These are phyloP conservation scores for Poeciliopsis infans DNA, from an alignment of 2,797 vertebrate genomes.

Conservation along the genomic window DNA sequence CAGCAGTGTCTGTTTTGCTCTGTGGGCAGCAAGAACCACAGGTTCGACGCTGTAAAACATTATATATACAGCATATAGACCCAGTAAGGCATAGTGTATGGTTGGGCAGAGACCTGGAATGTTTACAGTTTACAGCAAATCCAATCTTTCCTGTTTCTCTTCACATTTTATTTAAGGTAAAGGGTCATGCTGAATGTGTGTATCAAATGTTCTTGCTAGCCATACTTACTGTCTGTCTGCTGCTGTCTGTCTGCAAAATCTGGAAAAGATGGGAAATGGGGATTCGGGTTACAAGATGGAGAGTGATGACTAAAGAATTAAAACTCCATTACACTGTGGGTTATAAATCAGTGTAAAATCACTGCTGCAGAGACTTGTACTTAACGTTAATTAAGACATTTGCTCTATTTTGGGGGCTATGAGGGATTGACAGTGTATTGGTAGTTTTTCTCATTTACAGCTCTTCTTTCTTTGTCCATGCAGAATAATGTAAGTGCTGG, in stretches of 20 bases:
- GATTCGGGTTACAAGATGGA: constrained; percentile 53
- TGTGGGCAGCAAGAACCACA: constrained; percentile 72
- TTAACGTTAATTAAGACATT: constrained; percentile 23
- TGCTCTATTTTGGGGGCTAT: constrained; percentile 8
- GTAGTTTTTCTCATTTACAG: constrained; percentile 1
- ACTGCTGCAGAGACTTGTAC: constrained; percentile 26
- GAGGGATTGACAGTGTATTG: neutral
- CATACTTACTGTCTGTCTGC: constrained; percentile 34
- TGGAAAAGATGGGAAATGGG: constrained; percentile 65
- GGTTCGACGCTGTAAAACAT: constrained; percentile 77
- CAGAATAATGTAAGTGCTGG: constrained; percentile 35
- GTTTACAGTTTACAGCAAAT: constrained; percentile 79
- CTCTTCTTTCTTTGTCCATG: neutral
- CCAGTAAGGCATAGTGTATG: constrained; percentile 60
- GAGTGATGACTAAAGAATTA: constrained; percentile 75
- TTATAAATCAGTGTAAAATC: constrained; percentile 46
- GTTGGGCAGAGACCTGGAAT: constrained; percentile 73
- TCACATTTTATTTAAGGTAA: constrained; percentile 72
- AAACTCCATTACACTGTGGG: constrained; percentile 44
- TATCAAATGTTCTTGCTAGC: constrained; percentile 68
- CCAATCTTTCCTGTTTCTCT: constrained; percentile 75
- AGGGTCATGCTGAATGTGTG: constrained; percentile 62
- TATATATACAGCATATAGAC: constrained; percentile 77
- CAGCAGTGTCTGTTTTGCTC: constrained; percentile 82
- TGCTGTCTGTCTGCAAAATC: constrained; percentile 49